Evolutionary conservation across 1,140 invertebrate species (phyloP).

Genomic region (Saccostrea cuccullata): DNA sequence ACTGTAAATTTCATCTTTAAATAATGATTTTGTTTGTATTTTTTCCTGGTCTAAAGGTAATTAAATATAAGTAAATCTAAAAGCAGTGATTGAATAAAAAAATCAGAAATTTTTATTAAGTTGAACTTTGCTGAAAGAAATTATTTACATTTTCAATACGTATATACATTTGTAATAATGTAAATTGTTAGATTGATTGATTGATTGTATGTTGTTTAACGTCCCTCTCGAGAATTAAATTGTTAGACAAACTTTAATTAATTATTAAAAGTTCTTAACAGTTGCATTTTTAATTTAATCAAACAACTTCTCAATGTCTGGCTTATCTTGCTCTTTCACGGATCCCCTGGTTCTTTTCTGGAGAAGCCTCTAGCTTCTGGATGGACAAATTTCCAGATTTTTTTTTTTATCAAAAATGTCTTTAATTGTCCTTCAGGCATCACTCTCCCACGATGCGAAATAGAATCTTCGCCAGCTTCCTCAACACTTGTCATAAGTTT

Average conservation of each 20-base stretch:
- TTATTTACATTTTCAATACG: background rate
- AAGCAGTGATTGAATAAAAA: background rate
- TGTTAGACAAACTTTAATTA: background rate
- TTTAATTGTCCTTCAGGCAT: background rate
- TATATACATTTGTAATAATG: background rate
- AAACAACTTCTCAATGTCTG: constrained; percentile 13
- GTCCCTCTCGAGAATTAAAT: no score
- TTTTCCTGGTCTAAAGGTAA: background rate
- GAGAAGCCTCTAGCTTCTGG: background rate
- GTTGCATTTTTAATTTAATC: background rate
- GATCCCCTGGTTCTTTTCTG: constrained; percentile 11
- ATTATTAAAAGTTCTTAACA: background rate
- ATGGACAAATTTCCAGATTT: constrained; percentile 24
- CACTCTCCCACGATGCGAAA: background rate
- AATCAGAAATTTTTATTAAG: background rate
- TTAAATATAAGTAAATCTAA: background rate
- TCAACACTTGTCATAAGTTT: background rate
- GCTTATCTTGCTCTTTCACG: background rate
- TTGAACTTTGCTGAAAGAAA: background rate
- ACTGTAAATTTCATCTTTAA: background rate
- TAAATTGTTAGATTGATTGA: background rate
- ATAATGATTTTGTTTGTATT: background rate
- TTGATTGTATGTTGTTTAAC: no score
- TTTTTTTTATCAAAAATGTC: background rate
- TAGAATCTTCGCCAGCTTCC: background rate